A percentile compares a stretch with the other conserved stretches of the same genome.
phyloP scores from a whole-genome alignment of 2,113 vertebrate genomes.

The Phylloscopus whistleri region DNA sequence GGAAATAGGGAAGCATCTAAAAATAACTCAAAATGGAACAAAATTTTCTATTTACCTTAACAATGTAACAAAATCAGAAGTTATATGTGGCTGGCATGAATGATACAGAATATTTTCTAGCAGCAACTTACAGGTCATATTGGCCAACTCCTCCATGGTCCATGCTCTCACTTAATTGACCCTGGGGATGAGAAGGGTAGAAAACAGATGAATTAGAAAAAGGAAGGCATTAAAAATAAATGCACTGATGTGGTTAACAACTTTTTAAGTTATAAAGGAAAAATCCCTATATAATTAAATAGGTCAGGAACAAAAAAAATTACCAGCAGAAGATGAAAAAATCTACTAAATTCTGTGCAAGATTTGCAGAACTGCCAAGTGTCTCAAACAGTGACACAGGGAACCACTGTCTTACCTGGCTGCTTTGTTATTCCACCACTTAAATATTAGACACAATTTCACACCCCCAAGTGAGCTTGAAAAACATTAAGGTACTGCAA shows the following conservation, averaged over 20 bases:
- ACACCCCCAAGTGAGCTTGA: neutral
- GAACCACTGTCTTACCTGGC: neutral
- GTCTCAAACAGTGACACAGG: neutral
- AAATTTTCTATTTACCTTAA: neutral
- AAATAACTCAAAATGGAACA: neutral
- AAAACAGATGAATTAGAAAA: conserved; percentile 17
- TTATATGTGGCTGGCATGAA: neutral
- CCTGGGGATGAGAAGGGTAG: conserved; percentile 73
- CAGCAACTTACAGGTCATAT: conserved; percentile 91
- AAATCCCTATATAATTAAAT: neutral
- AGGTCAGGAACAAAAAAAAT: neutral
- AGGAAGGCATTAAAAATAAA: neutral
- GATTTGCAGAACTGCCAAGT: neutral
- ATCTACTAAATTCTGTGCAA: neutral
- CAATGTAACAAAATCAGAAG: neutral
- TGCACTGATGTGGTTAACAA: neutral
- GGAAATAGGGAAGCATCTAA: neutral
- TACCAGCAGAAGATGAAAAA: neutral
- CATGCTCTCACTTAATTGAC: conserved; percentile 91
- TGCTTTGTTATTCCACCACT: neutral
- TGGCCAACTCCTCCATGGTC: conserved; percentile 89
- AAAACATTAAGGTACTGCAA: neutral
- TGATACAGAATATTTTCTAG: conserved; percentile 32
- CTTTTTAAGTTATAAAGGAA: neutral
- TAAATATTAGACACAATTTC: neutral